Evolutionary conservation across 2,113 vertebrate species (phyloP), one percentile per base, ranked within the genome.

Genomic region (Apeltes quadracus): DNA sequence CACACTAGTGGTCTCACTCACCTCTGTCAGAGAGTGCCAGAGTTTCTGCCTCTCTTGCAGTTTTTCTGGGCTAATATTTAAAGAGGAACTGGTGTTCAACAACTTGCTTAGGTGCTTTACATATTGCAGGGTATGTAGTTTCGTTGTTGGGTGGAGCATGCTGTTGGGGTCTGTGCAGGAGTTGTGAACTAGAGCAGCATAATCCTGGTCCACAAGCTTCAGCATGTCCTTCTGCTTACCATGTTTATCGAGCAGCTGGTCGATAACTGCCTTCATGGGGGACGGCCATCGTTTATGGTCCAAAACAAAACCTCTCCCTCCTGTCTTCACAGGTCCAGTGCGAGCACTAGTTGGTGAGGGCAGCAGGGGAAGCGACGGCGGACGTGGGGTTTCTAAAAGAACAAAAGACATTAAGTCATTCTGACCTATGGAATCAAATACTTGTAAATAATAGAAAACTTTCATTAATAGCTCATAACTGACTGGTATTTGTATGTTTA

Each of bases 161-260:
- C n/a, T n/a, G n/a, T n/a, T 51, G 3, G 48, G 48, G 48, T 51
- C 48, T 23, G 3, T 51, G 12, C n/a, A 51, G 10, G n/a, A 23
- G n/a, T 23, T 51, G 11, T 50, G 20, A 22, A 50, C 10, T 12
- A 50, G 46, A 50, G 20, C n/a, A 50, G 46, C 46, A 11, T 50
- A 50, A 20, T 50, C 46, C 46, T 50, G 46, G 46, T 51, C 48
- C n/a, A 51, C n/a, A 51, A 51, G 48, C 48, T 13, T 51, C 10
- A 51, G 48, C 48, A 51, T 51, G 48, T 51, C n/a, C n/a, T 51
- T n/a, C 44, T 46, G 48, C n/a, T n/a, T n/a, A 51, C 48, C n/a
- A n/a, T 13, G 48, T 23, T 23, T 51, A 13, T 51, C 11, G 1
- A 51, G 48, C n/a, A 51, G 48, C n/a, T 51, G 1, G 48, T 51